Evolutionary conservation across 2,888 invertebrate species (phyloP).

Genomic region (Tenodera sinensis): DNA sequence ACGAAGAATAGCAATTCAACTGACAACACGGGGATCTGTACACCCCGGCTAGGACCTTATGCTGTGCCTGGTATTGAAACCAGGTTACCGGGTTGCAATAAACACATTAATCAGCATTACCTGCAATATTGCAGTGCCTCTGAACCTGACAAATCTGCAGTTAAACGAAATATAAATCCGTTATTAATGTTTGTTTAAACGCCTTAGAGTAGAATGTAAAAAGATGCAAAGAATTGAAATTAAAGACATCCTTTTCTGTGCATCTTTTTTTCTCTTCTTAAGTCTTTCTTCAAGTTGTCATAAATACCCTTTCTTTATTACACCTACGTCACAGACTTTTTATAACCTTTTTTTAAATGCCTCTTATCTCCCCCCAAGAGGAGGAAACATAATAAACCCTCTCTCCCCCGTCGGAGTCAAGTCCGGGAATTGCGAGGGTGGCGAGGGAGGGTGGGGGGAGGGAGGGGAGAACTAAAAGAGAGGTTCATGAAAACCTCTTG

Average conservation of each 20-base stretch:
- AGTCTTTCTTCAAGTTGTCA: background rate
- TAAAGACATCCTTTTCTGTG: background rate
- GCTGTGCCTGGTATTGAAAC: too few relatives aligned
- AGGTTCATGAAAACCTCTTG: background rate
- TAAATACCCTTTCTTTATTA: background rate
- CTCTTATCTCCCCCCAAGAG: background rate
- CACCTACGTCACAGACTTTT: background rate
- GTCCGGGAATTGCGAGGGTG: background rate
- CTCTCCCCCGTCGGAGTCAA: background rate
- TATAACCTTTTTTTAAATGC: constrained; percentile 14
- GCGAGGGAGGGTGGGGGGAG: background rate
- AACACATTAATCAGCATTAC: too few relatives aligned
- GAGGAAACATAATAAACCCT: constrained; percentile 7
- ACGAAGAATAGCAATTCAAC: too few relatives aligned
- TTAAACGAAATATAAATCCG: too few relatives aligned
- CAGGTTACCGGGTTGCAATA: too few relatives aligned
- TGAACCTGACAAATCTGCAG: too few relatives aligned
- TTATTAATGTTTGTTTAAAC: too few relatives aligned
- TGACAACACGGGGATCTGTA: too few relatives aligned
- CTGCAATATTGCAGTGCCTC: too few relatives aligned
- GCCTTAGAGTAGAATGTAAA: too few relatives aligned
- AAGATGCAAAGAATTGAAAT: background rate
- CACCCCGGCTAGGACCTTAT: too few relatives aligned
- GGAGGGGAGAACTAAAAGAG: background rate
- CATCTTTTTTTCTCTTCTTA: background rate